A percentile compares a stretch with the other conserved stretches of the same genome.
phyloP scores from a whole-genome alignment of 1,140 invertebrate genomes.

The Cyclina sinensis region DNA sequence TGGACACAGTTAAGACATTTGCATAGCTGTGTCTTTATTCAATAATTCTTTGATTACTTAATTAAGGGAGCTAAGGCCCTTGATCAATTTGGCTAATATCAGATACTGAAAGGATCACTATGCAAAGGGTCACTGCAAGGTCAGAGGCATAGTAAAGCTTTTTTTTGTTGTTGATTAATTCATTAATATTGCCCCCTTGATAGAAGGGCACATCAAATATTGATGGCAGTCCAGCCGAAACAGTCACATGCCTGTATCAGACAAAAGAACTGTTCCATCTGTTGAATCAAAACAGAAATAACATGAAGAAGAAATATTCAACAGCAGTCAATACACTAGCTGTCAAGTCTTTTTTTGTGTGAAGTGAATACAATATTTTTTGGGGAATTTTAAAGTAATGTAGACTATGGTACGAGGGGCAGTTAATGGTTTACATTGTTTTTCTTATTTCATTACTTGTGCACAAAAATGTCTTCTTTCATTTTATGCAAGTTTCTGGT shows the following conservation, averaged over 20 bases:
- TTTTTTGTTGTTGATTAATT: slow-evolving; percentile 27
- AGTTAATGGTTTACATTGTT: no score
- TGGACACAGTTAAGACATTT: no score
- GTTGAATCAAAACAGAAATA: not conserved
- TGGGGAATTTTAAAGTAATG: no score
- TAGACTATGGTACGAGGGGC: no score
- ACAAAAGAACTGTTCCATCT: not conserved
- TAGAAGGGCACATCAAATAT: slow-evolving; percentile 1
- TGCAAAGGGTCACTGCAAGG: not conserved
- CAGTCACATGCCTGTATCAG: slow-evolving; percentile 3
- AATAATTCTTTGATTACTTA: slow-evolving; percentile 16
- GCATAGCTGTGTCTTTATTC: not conserved
- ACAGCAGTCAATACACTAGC: no score
- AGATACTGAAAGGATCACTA: not conserved
- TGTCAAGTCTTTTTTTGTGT: no score
- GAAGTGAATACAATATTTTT: no score
- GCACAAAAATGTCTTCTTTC: no score
- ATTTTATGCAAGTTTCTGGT: no score
- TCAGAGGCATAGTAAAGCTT: not conserved
- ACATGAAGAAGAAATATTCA: no score
- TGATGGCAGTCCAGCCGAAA: not conserved
- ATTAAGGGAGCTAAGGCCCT: slow-evolving; percentile 19
- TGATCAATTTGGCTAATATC: not conserved
- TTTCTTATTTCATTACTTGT: no score
- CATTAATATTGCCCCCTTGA: not conserved